Conservation (phyloP, 2,888 invertebrate genomes). For the Epinotia ramella region DNA sequence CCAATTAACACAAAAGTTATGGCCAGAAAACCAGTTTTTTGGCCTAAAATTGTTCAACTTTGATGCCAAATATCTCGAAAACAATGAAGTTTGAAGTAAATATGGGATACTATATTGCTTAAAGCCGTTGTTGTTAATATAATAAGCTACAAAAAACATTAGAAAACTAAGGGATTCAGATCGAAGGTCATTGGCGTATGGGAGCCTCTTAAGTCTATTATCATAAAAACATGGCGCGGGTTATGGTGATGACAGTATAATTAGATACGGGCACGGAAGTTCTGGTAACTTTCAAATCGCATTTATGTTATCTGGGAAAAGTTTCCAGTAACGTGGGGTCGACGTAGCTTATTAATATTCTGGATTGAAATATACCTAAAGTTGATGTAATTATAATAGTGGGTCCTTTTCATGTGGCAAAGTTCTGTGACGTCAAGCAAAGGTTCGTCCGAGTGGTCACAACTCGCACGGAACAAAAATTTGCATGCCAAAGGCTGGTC, state of each 20-base stretch:
- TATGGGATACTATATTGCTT: no score
- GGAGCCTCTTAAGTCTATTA: no score
- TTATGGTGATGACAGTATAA: slow-evolving; percentile 43
- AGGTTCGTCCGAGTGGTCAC: slow-evolving; percentile 31
- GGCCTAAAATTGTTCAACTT: no score
- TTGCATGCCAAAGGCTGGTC: slow-evolving; percentile 40
- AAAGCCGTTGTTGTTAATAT: no score
- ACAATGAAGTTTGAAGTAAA: no score
- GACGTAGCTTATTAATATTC: slow-evolving; percentile 32
- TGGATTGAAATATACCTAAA: slow-evolving; percentile 32
- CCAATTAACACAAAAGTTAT: no score
- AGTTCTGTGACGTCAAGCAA: slow-evolving; percentile 37
- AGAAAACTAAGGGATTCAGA: no score
- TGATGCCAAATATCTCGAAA: no score
- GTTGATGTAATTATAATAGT: slow-evolving; percentile 36
- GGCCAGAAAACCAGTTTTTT: no score
- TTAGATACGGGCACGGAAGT: slow-evolving; percentile 37
- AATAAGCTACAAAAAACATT: no score
- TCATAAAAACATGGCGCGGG: slow-evolving; percentile 31
- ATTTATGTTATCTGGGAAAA: slow-evolving; percentile 29
- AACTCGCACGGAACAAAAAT: slow-evolving; percentile 35
- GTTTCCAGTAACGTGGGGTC: slow-evolving; percentile 15
- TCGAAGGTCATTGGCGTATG: no score
- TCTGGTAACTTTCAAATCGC: slow-evolving; percentile 34
- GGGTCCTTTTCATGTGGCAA: slow-evolving; percentile 35